These are phyloP conservation scores for Picathartes gymnocephalus DNA, from an alignment of 2,113 vertebrate species.

Conservation along the genomic window DNA sequence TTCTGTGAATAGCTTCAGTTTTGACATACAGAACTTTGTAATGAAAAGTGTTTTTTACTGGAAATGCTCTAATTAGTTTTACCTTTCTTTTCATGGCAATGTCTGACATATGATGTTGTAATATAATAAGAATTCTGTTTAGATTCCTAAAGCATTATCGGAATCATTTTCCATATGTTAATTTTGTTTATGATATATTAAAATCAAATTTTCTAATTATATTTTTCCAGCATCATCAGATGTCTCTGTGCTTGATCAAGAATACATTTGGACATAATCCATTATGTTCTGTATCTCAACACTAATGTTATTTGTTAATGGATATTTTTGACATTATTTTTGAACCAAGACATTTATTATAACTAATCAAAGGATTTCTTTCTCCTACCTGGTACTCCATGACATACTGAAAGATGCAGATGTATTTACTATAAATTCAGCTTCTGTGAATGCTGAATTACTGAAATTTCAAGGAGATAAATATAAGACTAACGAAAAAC, in stretches of 20 bases:
- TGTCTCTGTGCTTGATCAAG: not conserved
- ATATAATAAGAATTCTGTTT: not conserved
- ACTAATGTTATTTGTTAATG: not conserved
- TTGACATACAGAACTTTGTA: not conserved
- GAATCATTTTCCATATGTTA: not conserved
- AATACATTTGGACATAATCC: not conserved
- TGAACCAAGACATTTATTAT: not conserved
- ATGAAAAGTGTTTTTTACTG: not conserved
- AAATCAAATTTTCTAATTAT: constrained; percentile 13
- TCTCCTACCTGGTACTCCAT: not conserved
- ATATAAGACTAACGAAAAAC: not conserved
- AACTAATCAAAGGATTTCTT: not conserved
- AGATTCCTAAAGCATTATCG: not conserved
- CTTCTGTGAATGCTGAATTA: not conserved
- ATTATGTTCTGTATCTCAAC: not conserved
- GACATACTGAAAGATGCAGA: not conserved
- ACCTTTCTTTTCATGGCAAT: not conserved
- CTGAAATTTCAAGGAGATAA: not conserved
- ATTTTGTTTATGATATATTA: not conserved
- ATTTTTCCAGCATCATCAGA: not conserved
- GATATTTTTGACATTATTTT: not conserved
- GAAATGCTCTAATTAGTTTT: constrained; percentile 3
- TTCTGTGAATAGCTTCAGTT: not conserved
- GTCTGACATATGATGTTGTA: not conserved
- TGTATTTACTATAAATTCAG: not conserved